Percentiles rank a stretch among this genome's conserved stretches.
phyloP scores from a whole-genome alignment of 2,113 vertebrate species.

The Pedetes capensis region DNA sequence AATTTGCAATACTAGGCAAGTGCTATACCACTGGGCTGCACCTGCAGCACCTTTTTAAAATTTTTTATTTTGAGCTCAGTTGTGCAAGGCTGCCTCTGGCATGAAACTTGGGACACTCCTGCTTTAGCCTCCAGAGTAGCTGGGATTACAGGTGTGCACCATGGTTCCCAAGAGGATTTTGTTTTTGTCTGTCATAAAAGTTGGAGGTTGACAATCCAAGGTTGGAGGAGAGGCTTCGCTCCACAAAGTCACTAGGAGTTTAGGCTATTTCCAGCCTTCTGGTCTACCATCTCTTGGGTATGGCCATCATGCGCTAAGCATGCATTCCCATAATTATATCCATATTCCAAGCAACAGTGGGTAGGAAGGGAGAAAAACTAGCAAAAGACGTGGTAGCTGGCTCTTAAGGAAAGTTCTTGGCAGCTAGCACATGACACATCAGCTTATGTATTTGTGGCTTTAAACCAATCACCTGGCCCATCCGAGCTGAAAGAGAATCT shows the following conservation, averaged over 20 bases:
- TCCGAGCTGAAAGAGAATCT: background rate
- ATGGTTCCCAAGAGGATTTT: too few relatives aligned
- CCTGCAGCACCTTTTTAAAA: too few relatives aligned
- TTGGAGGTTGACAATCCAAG: background rate
- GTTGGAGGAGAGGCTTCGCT: background rate
- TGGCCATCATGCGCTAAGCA: background rate
- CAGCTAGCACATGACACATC: background rate
- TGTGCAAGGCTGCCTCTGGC: too few relatives aligned
- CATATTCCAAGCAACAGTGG: background rate
- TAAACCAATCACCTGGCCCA: background rate
- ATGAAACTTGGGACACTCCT: too few relatives aligned
- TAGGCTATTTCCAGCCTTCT: background rate
- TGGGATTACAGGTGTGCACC: too few relatives aligned
- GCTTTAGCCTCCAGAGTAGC: too few relatives aligned
- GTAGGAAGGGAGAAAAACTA: too few relatives aligned
- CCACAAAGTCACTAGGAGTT: background rate
- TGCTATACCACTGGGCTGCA: too few relatives aligned
- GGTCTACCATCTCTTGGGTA: background rate
- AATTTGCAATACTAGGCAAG: too few relatives aligned
- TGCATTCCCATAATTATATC: background rate
- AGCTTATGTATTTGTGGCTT: background rate
- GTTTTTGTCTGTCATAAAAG: background rate
- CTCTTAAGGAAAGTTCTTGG: background rate
- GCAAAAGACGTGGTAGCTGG: background rate
- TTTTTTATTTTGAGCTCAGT: too few relatives aligned